phyloP scores from a whole-genome alignment of 2,113 vertebrate species.

The Siniperca knerii region DNA sequence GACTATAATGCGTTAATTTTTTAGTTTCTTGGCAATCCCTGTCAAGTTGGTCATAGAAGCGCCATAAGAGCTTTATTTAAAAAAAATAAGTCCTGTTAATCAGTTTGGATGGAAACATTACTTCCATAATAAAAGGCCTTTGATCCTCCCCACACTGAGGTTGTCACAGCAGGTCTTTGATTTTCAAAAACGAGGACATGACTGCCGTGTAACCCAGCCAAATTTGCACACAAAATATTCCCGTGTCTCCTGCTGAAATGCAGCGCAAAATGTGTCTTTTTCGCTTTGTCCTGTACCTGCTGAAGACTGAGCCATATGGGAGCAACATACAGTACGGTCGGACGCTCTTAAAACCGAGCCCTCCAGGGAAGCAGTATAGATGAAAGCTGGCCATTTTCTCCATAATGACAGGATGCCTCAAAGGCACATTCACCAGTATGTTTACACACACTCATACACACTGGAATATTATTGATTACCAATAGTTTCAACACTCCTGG shows the following conservation, averaged over 20 bases:
- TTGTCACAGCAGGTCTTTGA: conserved; percentile 27
- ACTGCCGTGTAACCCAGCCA: not conserved
- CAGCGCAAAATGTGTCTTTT: not conserved
- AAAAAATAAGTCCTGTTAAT: conserved; percentile 11
- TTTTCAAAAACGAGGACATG: conserved; percentile 25
- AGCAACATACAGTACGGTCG: not conserved
- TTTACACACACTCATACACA: not conserved
- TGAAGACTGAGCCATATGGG: not conserved
- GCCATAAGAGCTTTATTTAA: not conserved
- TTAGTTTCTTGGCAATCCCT: not conserved
- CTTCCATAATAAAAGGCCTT: conserved; percentile 14
- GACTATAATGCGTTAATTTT: not conserved
- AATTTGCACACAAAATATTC: not conserved
- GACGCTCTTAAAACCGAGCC: conserved; percentile 16
- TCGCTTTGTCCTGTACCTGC: not conserved
- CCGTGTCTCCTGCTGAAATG: not conserved
- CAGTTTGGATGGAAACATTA: conserved; percentile 11
- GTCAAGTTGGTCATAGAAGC: not conserved
- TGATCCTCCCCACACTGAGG: conserved; percentile 12
- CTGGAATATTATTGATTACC: conserved; percentile 31
- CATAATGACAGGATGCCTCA: conserved; percentile 34
- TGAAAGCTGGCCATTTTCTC: conserved; percentile 45
- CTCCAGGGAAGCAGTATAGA: conserved; percentile 3
- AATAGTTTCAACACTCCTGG: not conserved
- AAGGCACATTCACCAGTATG: not conserved